Base-by-base conservation (phyloP, 92 coral and sea anemone genomes). In the Siderastrea siderea region DNA sequence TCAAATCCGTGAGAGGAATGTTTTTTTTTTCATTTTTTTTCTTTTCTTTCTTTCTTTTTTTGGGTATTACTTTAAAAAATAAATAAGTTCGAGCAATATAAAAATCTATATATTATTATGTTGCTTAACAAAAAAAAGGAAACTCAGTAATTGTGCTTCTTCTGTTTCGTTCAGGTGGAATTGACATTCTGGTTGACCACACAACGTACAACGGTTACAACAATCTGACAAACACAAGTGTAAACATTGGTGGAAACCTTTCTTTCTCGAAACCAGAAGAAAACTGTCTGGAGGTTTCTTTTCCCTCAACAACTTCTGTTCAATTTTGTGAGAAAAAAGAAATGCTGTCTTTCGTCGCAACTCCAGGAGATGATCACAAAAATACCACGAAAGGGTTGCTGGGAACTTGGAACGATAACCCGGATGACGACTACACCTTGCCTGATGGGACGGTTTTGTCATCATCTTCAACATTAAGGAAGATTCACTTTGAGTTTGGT, bases 401-500 rank as follows among this genome's bases (percentile, higher is more conserved):
- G 38, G 38, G 38, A 26, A 26, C 38, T 26, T 26, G 38, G 38
- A 26, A 26, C 38, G 38, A 26, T 26, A 26, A 26, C 38, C 38
- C 38, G 38, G 38, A 26, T 26, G 38, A 26, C 38, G 38, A 26
- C 38, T 26, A 26, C 38, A 26, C 38, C 0, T 26, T 26, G 38
- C 38, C 38, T 26, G 38, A 26, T 26, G 38, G 38, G 38, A 26
- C 38, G 38, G 38, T 26, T 26, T 26, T 26, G 38, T 26, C 38
- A 26, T 26, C 38, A 26, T 26, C 38, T 26, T 48, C 83, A 7
- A 74, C 64, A 12, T 76, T 83, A 50, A 68, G 79, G 15, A 52
- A 52, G 16, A 83, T 89, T 51, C 92, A 89, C 71, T 57, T 83
- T 58, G 50, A 77, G 51, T 89, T 89, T 70, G 92, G 92, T 9